These are phyloP conservation scores for Hyalella azteca DNA, from an alignment of 2,888 invertebrate species.

Conservation along the genomic window DNA sequence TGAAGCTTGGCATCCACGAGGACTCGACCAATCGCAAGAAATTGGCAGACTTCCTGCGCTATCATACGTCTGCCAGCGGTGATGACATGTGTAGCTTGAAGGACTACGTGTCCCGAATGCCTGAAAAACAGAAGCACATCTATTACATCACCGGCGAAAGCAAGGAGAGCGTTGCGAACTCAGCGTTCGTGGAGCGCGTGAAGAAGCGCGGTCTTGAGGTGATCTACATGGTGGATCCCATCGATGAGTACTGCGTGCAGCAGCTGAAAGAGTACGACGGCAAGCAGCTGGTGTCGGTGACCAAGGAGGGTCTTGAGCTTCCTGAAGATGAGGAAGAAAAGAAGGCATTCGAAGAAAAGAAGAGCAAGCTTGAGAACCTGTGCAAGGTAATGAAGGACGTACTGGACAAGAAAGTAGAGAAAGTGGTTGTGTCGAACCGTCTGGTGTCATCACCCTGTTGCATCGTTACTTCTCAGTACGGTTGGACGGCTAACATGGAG, in stretches of 20 bases:
- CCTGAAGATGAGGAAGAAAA: too few relatives aligned
- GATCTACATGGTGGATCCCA: slow-evolving; percentile 98
- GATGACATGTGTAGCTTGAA: slow-evolving; percentile 93
- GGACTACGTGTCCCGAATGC: slow-evolving; percentile 97
- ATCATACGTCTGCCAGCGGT: slow-evolving; percentile 91
- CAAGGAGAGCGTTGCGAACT: slow-evolving; percentile 91
- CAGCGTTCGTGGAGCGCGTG: slow-evolving; percentile 96
- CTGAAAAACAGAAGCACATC: slow-evolving; percentile 96
- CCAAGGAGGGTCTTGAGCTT: slow-evolving; percentile 98
- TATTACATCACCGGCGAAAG: slow-evolving; percentile 97
- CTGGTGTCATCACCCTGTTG: slow-evolving; percentile 98
- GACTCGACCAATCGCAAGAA: slow-evolving; percentile 94
- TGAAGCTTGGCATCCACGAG: slow-evolving; percentile 97
- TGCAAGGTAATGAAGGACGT: slow-evolving; percentile 96
- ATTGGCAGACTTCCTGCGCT: slow-evolving; percentile 83
- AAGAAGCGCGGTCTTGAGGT: slow-evolving; percentile 99
- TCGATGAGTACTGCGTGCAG: slow-evolving; percentile 98
- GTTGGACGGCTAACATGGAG: slow-evolving; percentile 99
- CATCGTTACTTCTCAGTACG: slow-evolving; percentile 98
- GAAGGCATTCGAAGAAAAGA: slow-evolving; percentile 93
- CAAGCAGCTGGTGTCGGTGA: slow-evolving; percentile 93
- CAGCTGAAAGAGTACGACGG: slow-evolving; percentile 98
- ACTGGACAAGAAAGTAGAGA: slow-evolving; percentile 96
- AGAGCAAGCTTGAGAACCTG: slow-evolving; percentile 75
- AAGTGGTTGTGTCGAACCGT: slow-evolving; percentile 94